Evolutionary conservation across 2,888 invertebrate genomes (phyloP).

Genomic region (Phaonia tiefii): DNA sequence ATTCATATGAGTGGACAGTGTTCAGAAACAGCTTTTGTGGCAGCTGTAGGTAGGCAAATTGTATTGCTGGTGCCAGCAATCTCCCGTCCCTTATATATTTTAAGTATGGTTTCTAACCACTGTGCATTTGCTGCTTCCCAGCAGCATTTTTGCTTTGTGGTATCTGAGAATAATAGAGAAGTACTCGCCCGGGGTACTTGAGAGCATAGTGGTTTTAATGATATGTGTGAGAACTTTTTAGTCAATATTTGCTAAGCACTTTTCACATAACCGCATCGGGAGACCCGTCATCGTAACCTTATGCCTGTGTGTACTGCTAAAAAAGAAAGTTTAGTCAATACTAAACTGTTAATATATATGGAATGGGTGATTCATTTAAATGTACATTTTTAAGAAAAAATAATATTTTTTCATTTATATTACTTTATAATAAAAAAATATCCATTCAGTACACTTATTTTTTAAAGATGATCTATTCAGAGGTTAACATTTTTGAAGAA

Average conservation of each 20-base stretch:
- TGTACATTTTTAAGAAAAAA: too few relatives aligned
- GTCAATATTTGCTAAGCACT: slow-evolving; percentile 50
- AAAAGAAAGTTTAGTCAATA: slow-evolving; percentile 38
- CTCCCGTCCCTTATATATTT: too few relatives aligned
- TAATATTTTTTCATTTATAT: too few relatives aligned
- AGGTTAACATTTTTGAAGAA: too few relatives aligned
- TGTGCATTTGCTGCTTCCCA: slow-evolving; percentile 27
- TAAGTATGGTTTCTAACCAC: not conserved
- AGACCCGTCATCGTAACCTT: not conserved
- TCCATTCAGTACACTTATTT: too few relatives aligned
- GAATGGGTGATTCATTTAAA: too few relatives aligned
- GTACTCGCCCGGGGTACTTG: slow-evolving; percentile 41
- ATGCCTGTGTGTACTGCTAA: slow-evolving; percentile 15
- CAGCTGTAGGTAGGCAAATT: not conserved
- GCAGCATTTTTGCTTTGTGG: slow-evolving; percentile 20
- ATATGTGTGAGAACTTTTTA: slow-evolving; percentile 49
- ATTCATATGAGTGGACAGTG: slow-evolving; percentile 16
- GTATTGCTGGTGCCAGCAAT: too few relatives aligned
- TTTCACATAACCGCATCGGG: slow-evolving; percentile 4
- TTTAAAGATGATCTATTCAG: too few relatives aligned
- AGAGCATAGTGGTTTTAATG: slow-evolving; percentile 25
- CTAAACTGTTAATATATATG: too few relatives aligned
- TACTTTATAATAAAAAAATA: too few relatives aligned
- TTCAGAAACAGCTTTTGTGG: not conserved
- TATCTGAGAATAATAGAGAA: slow-evolving; percentile 2